Conservation (phyloP, 2,888 invertebrate species). For the Trichogramma evanescens region DNA sequence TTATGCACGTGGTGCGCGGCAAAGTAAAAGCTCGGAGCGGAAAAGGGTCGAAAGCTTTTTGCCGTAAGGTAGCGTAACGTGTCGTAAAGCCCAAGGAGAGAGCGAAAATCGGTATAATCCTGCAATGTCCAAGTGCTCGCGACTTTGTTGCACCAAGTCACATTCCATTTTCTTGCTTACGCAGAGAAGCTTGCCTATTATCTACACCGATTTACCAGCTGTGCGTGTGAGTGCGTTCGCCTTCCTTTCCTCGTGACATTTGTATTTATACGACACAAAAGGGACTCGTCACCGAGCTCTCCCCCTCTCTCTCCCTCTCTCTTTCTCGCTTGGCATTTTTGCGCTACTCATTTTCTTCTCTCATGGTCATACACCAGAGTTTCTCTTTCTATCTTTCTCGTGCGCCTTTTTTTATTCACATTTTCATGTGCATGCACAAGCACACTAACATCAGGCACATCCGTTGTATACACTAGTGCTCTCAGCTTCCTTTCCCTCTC, state of each 20-base stretch:
- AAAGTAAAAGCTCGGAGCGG: not conserved
- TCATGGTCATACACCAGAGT: no score
- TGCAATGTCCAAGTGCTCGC: conserved; percentile 12
- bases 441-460: no score
- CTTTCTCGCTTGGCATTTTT: not conserved
- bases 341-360: conserved; percentile 9
- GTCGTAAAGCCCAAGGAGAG: not conserved
- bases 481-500: no score
- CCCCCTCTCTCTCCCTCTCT: conserved; percentile 1
- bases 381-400: no score
- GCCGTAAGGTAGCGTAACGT: not conserved
- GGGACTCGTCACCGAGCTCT: not conserved
- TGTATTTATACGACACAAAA: conserved; percentile 12
- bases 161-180: conserved; percentile 12
- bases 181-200: not conserved
- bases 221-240: not conserved
- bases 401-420: no score
- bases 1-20: no score
- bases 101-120: conserved; percentile 13
- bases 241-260: conserved; percentile 2
- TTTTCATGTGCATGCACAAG: no score
- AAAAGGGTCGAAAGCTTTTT: not conserved
- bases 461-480: no score
- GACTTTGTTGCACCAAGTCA: conserved; percentile 1
- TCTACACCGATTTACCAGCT: no score